phyloP scores from a whole-genome alignment of 2,797 vertebrate species.

The Acanthis flammea region DNA sequence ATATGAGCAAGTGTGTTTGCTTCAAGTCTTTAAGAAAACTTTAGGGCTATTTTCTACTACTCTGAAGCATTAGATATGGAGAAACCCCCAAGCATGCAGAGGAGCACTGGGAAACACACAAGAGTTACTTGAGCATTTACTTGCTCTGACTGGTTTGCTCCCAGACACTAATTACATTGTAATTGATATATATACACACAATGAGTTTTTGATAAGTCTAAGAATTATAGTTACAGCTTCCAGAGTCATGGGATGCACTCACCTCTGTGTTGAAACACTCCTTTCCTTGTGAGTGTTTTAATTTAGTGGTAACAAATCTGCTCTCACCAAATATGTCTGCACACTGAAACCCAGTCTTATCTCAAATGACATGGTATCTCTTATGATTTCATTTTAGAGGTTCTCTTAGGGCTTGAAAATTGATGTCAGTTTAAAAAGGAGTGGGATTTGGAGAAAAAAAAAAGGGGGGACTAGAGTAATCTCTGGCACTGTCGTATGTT shows the following conservation, averaged over 20 bases:
- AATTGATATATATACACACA: background rate
- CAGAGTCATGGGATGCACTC: background rate
- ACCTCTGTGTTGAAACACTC: background rate
- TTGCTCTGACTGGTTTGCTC: background rate
- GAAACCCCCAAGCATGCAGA: background rate
- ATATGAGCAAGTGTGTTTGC: background rate
- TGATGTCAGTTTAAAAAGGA: background rate
- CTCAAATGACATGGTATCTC: background rate
- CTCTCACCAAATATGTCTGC: accelerated
- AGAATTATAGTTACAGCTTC: background rate
- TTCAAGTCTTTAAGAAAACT: background rate
- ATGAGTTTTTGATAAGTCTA: background rate
- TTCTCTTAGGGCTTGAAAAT: background rate
- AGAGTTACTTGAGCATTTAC: background rate
- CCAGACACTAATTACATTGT: background rate
- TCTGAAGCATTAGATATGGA: background rate
- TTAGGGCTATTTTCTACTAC: background rate
- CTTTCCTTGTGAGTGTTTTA: background rate
- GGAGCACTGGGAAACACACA: background rate
- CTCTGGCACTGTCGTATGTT: background rate
- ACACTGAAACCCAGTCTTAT: background rate
- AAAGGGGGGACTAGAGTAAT: background rate
- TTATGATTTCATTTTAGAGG: background rate
- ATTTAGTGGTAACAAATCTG: background rate
- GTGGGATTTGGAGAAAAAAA: background rate